Percentiles rank a stretch among this genome's conserved stretches.
Evolutionary conservation across 2,797 vertebrate genomes (phyloP).

Genomic region (Danio choprae): DNA sequence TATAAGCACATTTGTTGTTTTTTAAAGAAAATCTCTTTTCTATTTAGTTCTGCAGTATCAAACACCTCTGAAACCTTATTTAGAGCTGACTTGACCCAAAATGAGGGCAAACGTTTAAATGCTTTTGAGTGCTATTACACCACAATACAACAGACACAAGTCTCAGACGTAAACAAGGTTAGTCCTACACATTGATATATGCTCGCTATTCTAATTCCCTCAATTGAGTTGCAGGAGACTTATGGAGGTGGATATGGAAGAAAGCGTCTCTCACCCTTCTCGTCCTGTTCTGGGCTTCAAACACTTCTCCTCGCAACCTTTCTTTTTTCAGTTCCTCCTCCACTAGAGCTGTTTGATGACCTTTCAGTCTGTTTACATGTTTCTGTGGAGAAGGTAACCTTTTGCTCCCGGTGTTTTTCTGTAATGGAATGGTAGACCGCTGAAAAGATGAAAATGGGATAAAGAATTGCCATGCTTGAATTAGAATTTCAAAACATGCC

Average conservation of each 20-base stretch:
- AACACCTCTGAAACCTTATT: background rate
- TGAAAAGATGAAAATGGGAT: slow-evolving; percentile 31
- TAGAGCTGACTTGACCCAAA: background rate
- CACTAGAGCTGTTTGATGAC: slow-evolving; percentile 35
- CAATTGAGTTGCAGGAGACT: slow-evolving; percentile 63
- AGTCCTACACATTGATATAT: slow-evolving; percentile 64
- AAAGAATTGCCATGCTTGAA: slow-evolving; percentile 34
- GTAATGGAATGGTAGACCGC: slow-evolving; percentile 44
- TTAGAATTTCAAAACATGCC: slow-evolving; percentile 25
- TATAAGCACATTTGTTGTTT: too few relatives aligned
- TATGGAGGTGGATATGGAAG: slow-evolving; percentile 59
- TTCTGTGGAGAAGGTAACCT: slow-evolving; percentile 45
- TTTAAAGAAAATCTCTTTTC: too few relatives aligned
- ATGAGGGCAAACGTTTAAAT: slow-evolving; percentile 14
- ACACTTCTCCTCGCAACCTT: slow-evolving; percentile 18
- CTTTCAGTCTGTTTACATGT: slow-evolving; percentile 47
- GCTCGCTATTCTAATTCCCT: slow-evolving; percentile 62
- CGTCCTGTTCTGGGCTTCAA: slow-evolving; percentile 40
- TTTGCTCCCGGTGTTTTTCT: slow-evolving; percentile 47
- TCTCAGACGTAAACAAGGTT: slow-evolving; percentile 60
- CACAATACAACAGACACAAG: slow-evolving; percentile 11
- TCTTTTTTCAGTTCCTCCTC: slow-evolving; percentile 18
- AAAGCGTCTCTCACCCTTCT: slow-evolving; percentile 45
- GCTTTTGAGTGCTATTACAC: slow-evolving; percentile 28
- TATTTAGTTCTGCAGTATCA: background rate